Base-by-base conservation (phyloP, 37 sponge, comb jelly and placozoan genomes). In the Aplysina aerophoba region DNA sequence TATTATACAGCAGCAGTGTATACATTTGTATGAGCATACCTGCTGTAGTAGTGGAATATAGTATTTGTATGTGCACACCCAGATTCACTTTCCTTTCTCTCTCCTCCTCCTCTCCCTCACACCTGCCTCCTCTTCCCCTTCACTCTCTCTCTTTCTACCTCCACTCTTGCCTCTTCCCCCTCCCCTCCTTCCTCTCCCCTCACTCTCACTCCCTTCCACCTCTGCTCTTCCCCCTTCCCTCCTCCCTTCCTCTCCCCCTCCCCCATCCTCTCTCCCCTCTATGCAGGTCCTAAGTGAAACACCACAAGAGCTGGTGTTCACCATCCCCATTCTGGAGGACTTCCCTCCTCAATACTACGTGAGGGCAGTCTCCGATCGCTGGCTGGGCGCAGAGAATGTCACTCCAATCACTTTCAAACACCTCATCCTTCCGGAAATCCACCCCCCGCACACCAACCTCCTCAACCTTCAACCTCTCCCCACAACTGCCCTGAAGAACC, bases 401-500 rank as follows among this genome's bases (percentile, higher is more conserved):
- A 91, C 80, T 17, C 84, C 91, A 28, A 84, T 98, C 55, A 93
- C 97, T 11, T 94, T 98, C 82, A 79, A 96, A 59, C 97, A 96
- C 78, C 80, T 98, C 53, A 96, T 98, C 34, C 91, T 96, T 39
- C 99, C 99, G 12, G 93, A 98, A 84, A 81, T 92, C 55, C 92
- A 96, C 73, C 88, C 92, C 20, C 99, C 99, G 17, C 99, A 98
- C 92, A 96, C 99, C 31, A 90, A 93, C 60, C 97, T 98, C 34
- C 95, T 98, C 33, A 88, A 98, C 77, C 91, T 98, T 25, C 97
- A 96, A 73, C 99, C 99, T 19, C 92, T 98, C 38, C 95, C 96
- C 38, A 73, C 88, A 44, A 73, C 88, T 16, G 95, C 90, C 22
- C 88, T 98, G 53, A 89, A 94, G 55, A 88, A 92, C 59, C 34